Evolutionary conservation across 2,888 invertebrate species (phyloP).

Genomic region (Tribolium freemani): DNA sequence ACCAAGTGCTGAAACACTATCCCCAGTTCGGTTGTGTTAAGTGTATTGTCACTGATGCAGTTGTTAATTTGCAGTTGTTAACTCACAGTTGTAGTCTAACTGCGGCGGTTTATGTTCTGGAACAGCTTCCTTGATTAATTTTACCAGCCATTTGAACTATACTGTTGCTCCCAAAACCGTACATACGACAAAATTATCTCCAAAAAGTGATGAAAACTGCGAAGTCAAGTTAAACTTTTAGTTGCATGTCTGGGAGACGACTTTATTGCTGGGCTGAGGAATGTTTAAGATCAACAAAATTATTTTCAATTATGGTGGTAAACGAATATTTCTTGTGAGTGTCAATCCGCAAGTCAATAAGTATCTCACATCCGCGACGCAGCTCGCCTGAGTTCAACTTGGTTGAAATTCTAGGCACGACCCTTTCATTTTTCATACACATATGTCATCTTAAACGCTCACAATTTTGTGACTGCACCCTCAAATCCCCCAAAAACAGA

Average conservation of each 20-base stretch:
- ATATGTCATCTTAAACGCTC: constrained; percentile 42
- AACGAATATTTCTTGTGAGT: background rate
- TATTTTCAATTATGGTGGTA: background rate
- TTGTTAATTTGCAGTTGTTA: constrained; percentile 55
- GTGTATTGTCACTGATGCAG: constrained; percentile 55
- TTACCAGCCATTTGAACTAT: constrained; percentile 46
- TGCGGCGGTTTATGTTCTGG: constrained; percentile 53
- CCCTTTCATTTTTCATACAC: constrained; percentile 40
- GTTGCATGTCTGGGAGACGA: background rate
- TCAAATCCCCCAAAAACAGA: constrained; percentile 35
- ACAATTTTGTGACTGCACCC: constrained; percentile 38
- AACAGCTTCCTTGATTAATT: constrained; percentile 59
- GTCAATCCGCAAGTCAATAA: constrained; percentile 25
- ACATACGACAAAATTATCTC: constrained; percentile 13
- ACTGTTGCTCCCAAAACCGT: constrained; percentile 25
- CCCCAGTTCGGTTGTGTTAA: constrained; percentile 37
- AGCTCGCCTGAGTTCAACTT: background rate
- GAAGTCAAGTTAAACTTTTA: no score
- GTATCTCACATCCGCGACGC: background rate
- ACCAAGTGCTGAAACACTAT: constrained; percentile 30
- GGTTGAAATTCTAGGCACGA: constrained; percentile 39
- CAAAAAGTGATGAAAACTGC: no score
- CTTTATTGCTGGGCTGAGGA: background rate
- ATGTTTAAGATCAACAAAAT: background rate
- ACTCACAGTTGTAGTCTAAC: constrained; percentile 42